Percentiles rank a stretch among this genome's conserved stretches.
These are phyloP conservation scores for Chymomyza caudatula DNA, from an alignment of 2,888 invertebrate genomes.

Conservation along the genomic window DNA sequence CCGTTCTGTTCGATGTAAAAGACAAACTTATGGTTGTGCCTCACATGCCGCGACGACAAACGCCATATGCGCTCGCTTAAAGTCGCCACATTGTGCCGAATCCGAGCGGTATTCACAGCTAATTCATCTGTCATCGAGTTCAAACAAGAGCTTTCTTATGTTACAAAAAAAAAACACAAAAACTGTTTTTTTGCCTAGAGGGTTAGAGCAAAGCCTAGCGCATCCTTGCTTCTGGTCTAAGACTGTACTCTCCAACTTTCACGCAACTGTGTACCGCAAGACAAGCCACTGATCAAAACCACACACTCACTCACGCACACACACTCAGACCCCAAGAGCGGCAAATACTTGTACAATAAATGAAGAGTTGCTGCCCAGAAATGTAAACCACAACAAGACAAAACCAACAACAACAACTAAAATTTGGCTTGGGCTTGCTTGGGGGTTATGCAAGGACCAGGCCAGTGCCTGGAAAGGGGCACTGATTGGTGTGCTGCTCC, in stretches of 20 bases:
- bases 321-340: background rate
- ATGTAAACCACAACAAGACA: constrained; percentile 52
- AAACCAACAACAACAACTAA: constrained; percentile 40
- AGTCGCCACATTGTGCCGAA: too few species aligned
- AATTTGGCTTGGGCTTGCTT: too few species aligned
- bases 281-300: constrained; percentile 36
- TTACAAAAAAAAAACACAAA: too few species aligned
- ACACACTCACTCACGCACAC: constrained; percentile 16
- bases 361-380: constrained; percentile 34
- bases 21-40: too few species aligned
- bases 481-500: background rate
- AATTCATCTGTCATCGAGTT: too few species aligned
- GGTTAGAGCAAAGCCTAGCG: too few species aligned
- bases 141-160: too few species aligned
- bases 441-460: background rate
- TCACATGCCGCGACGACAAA: too few species aligned
- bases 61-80: too few species aligned
- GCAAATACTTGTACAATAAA: constrained; percentile 8
- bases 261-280: constrained; percentile 30
- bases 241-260: background rate
- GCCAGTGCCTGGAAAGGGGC: background rate
- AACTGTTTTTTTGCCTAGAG: too few species aligned
- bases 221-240: background rate
- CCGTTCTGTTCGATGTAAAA: too few species aligned
- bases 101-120: too few species aligned